A percentile compares a stretch with the other conserved stretches of the same genome.
phyloP scores from a whole-genome alignment of 2,113 vertebrate species.

The Ailurus styani region DNA sequence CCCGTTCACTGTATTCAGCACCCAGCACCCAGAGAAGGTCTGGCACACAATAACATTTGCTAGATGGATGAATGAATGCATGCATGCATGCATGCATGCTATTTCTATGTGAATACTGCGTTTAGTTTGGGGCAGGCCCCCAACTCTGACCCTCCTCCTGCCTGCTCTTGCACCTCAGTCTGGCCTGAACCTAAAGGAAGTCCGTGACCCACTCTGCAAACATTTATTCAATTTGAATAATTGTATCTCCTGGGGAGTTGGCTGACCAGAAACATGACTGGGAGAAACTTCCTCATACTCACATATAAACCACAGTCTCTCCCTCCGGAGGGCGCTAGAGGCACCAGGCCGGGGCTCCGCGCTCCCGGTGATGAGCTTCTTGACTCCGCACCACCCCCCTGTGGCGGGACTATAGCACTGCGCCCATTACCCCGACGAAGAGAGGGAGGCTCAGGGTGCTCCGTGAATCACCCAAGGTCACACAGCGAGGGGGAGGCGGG shows the following conservation, averaged over 20 bases:
- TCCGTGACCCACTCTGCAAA: neutral
- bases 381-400: too few species aligned
- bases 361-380: accelerated
- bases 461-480: neutral
- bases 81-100: too few species aligned
- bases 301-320: neutral
- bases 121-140: neutral
- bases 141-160: neutral
- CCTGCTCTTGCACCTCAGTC: neutral
- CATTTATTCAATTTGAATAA: neutral
- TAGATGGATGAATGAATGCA: too few species aligned
- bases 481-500: neutral
- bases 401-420: neutral
- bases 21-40: neutral
- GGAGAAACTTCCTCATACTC: neutral
- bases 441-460: neutral
- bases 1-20: neutral
- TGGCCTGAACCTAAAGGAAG: neutral
- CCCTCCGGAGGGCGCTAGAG: neutral
- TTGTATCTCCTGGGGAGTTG: neutral
- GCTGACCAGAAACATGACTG: neutral
- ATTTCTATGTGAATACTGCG: neutral
- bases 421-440: neutral
- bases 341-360: neutral
- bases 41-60: neutral